phyloP scores from a whole-genome alignment of 1,140 invertebrate species.

The Pseudomyrmex flavicornis region DNA sequence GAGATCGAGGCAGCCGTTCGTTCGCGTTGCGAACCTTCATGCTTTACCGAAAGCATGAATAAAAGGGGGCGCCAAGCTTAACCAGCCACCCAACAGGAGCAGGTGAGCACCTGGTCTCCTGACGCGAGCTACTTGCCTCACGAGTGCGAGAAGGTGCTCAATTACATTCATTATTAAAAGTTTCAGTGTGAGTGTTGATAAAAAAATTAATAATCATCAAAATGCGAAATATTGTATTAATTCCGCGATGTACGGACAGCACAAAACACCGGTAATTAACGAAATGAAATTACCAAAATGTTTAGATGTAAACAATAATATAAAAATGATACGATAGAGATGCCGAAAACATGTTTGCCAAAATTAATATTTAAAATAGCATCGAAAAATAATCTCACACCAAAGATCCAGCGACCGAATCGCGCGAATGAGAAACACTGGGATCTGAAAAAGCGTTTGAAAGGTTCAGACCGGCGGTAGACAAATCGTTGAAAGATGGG shows the following conservation, averaged over 20 bases:
- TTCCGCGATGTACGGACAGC: background rate
- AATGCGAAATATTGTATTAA: background rate
- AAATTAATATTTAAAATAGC: background rate
- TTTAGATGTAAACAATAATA: background rate
- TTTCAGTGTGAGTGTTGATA: too few species aligned
- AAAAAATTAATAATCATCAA: background rate
- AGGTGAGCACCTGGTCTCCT: slow-evolving; percentile 80
- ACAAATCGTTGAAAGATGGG: slow-evolving; percentile 75
- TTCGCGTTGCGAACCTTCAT: slow-evolving; percentile 36
- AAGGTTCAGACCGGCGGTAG: slow-evolving; percentile 62
- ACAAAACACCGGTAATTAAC: background rate
- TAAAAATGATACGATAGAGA: background rate
- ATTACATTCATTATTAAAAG: background rate
- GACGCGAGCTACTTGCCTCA: slow-evolving; percentile 73
- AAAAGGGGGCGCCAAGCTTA: slow-evolving; percentile 71
- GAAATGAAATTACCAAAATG: background rate
- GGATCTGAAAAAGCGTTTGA: slow-evolving; percentile 38
- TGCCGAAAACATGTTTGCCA: background rate
- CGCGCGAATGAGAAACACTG: slow-evolving; percentile 60
- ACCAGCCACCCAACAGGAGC: slow-evolving; percentile 71
- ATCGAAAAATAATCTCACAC: too few species aligned
- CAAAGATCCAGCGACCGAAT: background rate
- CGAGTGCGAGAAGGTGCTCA: slow-evolving; percentile 59
- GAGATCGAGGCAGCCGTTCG: slow-evolving; percentile 48
- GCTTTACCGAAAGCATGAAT: slow-evolving; percentile 48